A percentile compares a stretch with the other conserved stretches of the same genome.
phyloP scores from a whole-genome alignment of 2,113 vertebrate species.

The Potamarius usumacintae region DNA sequence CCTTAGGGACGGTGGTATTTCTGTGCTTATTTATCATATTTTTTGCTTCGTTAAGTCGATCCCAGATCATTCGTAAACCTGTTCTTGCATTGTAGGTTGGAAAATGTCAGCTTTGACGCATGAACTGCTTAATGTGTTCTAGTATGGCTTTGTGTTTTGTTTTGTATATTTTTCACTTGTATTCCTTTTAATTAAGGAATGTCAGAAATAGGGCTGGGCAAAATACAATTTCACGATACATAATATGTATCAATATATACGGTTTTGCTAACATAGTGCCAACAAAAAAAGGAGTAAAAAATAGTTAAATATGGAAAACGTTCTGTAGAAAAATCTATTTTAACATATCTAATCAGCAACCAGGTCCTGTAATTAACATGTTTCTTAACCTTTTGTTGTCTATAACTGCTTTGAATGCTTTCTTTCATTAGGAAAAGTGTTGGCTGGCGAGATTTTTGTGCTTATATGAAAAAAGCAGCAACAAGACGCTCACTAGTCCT shows the following conservation, averaged over 20 bases:
- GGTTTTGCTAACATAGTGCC: neutral
- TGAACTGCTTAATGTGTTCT: slow-evolving; percentile 1
- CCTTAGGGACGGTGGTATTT: slow-evolving; percentile 45
- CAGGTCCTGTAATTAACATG: neutral
- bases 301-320: neutral
- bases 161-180: slow-evolving; percentile 6
- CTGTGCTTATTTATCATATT: slow-evolving; percentile 33
- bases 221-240: neutral
- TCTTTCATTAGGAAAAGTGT: neutral
- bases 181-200: neutral
- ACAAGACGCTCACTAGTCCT: too few species aligned
- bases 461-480: too few species aligned
- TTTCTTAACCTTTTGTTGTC: neutral
- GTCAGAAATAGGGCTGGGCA: neutral
- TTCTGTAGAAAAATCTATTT: neutral
- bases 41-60: slow-evolving; percentile 33
- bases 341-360: neutral
- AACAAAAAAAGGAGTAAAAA: neutral
- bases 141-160: neutral
- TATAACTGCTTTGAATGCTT: neutral
- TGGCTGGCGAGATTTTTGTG: neutral
- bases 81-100: neutral
- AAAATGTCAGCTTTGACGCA: slow-evolving; percentile 16
- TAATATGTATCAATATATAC: neutral
- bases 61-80: slow-evolving; percentile 25